A percentile compares a stretch with the other conserved stretches of the same genome.
Conservation (phyloP, 2,113 vertebrate species). For the Corvus moneduloides region DNA sequence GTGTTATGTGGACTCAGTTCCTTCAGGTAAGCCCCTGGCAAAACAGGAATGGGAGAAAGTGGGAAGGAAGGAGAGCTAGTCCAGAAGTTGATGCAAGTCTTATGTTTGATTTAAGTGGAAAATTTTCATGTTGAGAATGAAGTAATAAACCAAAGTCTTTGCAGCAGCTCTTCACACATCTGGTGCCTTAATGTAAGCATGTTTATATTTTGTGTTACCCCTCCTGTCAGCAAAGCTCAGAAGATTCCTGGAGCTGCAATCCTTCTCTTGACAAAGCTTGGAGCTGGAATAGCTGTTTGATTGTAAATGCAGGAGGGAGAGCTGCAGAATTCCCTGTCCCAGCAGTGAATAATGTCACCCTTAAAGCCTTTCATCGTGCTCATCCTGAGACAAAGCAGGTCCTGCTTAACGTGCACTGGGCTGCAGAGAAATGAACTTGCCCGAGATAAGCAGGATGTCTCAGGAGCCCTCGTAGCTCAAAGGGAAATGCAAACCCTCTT, state of each 20-base stretch:
- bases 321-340: background rate
- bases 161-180: background rate
- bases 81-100: slow-evolving; percentile 9
- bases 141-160: background rate
- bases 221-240: background rate
- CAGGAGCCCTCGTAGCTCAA: background rate
- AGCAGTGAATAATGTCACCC: background rate
- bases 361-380: background rate
- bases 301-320: background rate
- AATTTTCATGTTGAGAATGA: background rate
- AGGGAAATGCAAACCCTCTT: background rate
- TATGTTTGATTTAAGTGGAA: background rate
- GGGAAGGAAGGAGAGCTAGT: slow-evolving; percentile 54
- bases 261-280: background rate
- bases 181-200: slow-evolving; percentile 4
- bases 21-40: slow-evolving; percentile 63
- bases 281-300: background rate
- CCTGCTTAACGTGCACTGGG: background rate
- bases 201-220: background rate
- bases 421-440: background rate
- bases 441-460: background rate
- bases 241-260: background rate
- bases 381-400: background rate
- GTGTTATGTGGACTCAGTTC: slow-evolving; percentile 67
- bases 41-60: slow-evolving; percentile 52